Evolutionary conservation across 1,140 invertebrate genomes (phyloP).

Genomic region (Solenopsis fugax): DNA sequence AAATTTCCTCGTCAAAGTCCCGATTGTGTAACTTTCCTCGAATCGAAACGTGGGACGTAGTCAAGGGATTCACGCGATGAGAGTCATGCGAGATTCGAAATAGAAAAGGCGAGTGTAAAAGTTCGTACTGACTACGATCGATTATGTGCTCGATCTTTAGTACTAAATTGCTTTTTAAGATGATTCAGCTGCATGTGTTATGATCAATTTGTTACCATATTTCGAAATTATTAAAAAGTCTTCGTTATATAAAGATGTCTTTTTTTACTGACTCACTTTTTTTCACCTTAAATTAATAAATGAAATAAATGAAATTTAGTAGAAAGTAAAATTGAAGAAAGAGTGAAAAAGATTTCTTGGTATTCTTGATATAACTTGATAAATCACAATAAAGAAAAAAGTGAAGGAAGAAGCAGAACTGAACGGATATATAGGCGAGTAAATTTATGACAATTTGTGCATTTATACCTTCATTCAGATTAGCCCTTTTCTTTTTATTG

Average conservation of each 20-base stretch:
- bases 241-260: not conserved
- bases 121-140: not conserved
- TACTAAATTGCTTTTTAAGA: not conserved
- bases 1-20: constrained; percentile 14
- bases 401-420: not conserved
- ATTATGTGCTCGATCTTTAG: not conserved
- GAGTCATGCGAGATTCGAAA: not conserved
- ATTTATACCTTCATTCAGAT: not conserved
- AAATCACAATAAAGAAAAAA: not conserved
- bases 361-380: not conserved
- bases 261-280: not conserved
- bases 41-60: not conserved
- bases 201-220: not conserved
- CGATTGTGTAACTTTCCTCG: not conserved
- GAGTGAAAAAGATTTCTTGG: not conserved
- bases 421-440: not conserved
- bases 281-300: not conserved
- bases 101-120: not conserved
- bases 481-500: not conserved
- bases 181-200: not conserved
- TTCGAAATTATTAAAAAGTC: not conserved
- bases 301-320: no score
- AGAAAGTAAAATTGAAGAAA: not conserved
- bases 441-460: not conserved
- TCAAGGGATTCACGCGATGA: not conserved